Percentiles rank a stretch among this genome's conserved stretches.
Conservation (phyloP, 2,113 vertebrate species). For the Bufo gargarizans region DNA sequence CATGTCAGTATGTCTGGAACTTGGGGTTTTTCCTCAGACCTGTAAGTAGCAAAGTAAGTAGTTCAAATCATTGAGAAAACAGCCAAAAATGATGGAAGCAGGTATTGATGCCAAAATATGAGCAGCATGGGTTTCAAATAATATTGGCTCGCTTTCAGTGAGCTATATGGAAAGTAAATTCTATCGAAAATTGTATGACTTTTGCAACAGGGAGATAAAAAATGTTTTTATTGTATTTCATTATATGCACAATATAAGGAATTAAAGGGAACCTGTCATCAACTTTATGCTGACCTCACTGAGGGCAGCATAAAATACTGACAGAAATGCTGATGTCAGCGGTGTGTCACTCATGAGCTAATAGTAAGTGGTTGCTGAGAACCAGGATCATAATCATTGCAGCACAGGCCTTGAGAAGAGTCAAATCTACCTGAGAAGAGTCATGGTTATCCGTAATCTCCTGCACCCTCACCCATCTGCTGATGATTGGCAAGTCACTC, state of each 20-base stretch:
- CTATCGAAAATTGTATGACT: background rate
- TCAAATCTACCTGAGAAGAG: too few relatives aligned
- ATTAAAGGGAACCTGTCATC: background rate
- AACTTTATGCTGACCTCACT: too few relatives aligned
- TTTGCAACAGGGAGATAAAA: background rate
- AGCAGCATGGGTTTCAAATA: conserved; percentile 18
- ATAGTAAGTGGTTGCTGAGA: too few relatives aligned
- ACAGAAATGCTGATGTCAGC: too few relatives aligned
- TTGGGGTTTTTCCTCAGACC: conserved; percentile 29
- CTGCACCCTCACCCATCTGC: too few relatives aligned
- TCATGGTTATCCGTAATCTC: too few relatives aligned
- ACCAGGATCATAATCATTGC: too few relatives aligned
- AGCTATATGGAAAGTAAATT: background rate
- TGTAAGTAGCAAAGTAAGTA: conserved; percentile 23
- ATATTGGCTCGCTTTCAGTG: conserved; percentile 46
- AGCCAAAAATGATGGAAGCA: conserved; percentile 41
- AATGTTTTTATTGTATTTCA: background rate
- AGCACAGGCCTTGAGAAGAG: too few relatives aligned
- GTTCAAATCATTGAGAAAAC: conserved; percentile 20
- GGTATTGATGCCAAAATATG: conserved; percentile 32
- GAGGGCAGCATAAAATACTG: too few relatives aligned
- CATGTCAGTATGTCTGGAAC: conserved; percentile 48
- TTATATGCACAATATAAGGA: background rate
- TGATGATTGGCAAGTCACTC: too few relatives aligned
- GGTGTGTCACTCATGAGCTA: too few relatives aligned